phyloP scores from a whole-genome alignment of 92 coral and sea anemone genomes.

The Zoanthus gigantus region DNA sequence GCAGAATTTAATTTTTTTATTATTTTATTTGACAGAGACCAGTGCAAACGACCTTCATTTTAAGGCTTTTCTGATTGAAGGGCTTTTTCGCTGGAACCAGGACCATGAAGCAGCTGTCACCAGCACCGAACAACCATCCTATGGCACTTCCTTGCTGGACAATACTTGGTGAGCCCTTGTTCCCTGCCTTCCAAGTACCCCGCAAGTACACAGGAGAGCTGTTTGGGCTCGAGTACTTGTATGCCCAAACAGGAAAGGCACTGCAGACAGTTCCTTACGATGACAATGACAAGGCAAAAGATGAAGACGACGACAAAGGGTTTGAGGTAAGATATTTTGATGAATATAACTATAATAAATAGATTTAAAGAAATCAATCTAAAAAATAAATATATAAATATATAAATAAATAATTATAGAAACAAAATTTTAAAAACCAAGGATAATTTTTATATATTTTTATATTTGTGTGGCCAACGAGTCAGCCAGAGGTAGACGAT shows the following conservation, averaged over 20 bases:
- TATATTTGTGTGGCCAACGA: background rate
- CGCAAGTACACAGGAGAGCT: background rate
- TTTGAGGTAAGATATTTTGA: constrained; percentile 1
- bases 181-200: background rate
- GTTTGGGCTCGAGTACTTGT: background rate
- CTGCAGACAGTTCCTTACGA: background rate
- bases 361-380: no score
- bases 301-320: background rate
- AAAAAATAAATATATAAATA: no score
- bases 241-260: background rate
- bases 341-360: no score
- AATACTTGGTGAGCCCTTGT: background rate
- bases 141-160: background rate
- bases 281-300: background rate
- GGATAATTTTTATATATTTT: no score
- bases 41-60: constrained; percentile 49
- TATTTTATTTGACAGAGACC: constrained; percentile 18
- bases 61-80: constrained; percentile 44
- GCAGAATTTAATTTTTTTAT: background rate
- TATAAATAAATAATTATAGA: no score
- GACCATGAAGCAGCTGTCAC: background rate
- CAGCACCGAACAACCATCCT: background rate
- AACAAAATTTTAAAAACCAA: no score
- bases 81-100: constrained; percentile 21
- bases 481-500: background rate